phyloP scores from a whole-genome alignment of 2,797 vertebrate species.

The Phylloscopus collybita region DNA sequence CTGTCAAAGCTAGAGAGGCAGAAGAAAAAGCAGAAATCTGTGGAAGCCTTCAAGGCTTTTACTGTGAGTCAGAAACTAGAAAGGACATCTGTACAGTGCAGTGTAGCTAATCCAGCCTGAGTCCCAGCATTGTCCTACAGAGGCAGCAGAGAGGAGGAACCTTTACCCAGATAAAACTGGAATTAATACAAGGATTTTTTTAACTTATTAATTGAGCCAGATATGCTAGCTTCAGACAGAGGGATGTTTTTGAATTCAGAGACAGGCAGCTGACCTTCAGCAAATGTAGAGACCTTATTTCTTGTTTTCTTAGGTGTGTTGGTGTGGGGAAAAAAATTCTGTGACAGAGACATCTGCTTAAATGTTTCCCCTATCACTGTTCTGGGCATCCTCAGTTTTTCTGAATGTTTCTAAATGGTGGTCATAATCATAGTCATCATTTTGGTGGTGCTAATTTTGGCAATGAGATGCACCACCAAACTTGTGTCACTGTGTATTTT shows the following conservation, averaged over 20 bases:
- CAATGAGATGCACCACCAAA: background rate
- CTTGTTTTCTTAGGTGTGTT: background rate
- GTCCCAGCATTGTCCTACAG: background rate
- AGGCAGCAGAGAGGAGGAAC: background rate
- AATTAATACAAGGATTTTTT: background rate
- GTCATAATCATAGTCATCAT: background rate
- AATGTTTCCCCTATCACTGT: background rate
- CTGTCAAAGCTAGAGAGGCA: background rate
- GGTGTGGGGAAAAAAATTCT: background rate
- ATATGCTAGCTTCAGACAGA: background rate
- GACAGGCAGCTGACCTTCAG: background rate
- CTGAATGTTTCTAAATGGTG: background rate
- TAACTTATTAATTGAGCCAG: background rate
- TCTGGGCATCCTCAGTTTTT: background rate
- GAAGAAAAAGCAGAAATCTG: background rate
- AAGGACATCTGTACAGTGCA: background rate
- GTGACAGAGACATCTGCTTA: background rate
- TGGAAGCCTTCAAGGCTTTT: constrained; percentile 33
- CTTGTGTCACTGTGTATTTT: background rate
- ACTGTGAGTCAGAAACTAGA: constrained; percentile 3
- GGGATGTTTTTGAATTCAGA: background rate
- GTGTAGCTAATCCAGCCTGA: background rate
- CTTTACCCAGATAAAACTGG: background rate
- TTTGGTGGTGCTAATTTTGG: background rate
- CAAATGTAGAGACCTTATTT: background rate